These are phyloP conservation scores for Polyommatus icarus DNA, from an alignment of 2,888 invertebrate genomes.

Conservation along the genomic window DNA sequence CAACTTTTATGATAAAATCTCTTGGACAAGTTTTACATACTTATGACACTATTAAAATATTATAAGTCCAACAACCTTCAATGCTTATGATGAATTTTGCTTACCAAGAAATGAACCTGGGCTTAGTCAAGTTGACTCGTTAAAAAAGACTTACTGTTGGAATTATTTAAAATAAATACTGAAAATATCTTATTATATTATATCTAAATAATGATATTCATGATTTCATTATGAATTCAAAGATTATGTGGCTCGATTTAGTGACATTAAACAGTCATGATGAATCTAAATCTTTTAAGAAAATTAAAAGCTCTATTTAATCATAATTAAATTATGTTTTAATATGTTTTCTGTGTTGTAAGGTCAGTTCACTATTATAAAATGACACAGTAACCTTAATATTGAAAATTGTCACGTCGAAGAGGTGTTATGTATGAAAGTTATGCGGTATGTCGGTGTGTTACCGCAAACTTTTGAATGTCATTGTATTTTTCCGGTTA, in stretches of 20 bases:
- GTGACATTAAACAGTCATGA: no score
- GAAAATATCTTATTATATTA: no score
- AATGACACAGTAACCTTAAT: background rate
- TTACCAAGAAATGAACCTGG: slow-evolving; percentile 21
- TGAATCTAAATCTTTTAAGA: no score
- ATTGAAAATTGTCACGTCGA: slow-evolving; percentile 2
- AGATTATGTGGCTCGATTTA: no score
- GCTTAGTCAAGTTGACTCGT: background rate
- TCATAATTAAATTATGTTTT: background rate
- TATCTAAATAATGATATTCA: no score
- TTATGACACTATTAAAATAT: slow-evolving; percentile 29
- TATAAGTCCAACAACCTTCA: slow-evolving; percentile 29
- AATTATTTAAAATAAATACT: no score
- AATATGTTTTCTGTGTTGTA: background rate
- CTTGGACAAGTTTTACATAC: slow-evolving; percentile 32
- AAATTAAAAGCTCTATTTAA: no score
- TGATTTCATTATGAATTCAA: no score
- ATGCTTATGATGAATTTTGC: slow-evolving; percentile 13
- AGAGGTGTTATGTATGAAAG: slow-evolving; percentile 6
- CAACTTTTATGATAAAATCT: slow-evolving; percentile 35
- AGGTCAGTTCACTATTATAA: background rate
- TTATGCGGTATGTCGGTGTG: slow-evolving; percentile 20
- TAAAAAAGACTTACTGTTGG: background rate
- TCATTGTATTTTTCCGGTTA: background rate
- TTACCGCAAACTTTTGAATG: background rate